A percentile compares a stretch with the other conserved stretches of the same genome.
Conservation (phyloP, 2,113 vertebrate genomes). For the Cyrtonyx montezumae region DNA sequence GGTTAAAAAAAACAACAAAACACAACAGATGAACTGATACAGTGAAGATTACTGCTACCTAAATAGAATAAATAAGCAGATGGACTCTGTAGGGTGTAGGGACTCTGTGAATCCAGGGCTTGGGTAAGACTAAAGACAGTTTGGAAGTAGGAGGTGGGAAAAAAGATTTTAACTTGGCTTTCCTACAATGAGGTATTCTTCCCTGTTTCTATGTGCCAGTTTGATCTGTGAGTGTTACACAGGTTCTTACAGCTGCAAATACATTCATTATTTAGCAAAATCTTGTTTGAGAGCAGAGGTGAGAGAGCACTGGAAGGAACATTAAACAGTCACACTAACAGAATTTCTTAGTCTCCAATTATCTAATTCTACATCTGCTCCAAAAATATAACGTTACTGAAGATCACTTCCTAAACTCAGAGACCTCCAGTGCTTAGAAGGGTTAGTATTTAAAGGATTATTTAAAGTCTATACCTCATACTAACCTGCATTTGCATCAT, state of each 20-base stretch:
- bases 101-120: not conserved
- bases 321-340: not conserved
- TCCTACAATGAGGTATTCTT: conserved; percentile 36
- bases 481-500: not conserved
- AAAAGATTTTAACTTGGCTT: conserved; percentile 36
- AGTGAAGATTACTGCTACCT: not conserved
- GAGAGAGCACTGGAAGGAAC: not conserved
- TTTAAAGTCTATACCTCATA: not conserved
- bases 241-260: not conserved
- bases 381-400: not conserved
- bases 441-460: not conserved
- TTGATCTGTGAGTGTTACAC: conserved; percentile 15
- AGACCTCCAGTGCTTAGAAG: not conserved
- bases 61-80: conserved; percentile 8
- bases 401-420: not conserved
- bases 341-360: not conserved
- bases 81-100: not conserved
- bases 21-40: not conserved
- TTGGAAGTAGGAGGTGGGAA: conserved; percentile 25
- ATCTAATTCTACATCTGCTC: not conserved
- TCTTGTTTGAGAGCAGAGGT: not conserved
- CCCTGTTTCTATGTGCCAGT: not conserved
- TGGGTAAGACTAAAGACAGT: not conserved
- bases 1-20: not conserved
- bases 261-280: not conserved